phyloP scores from a whole-genome alignment of 2,113 vertebrate species.

The Catharus bicknelli region DNA sequence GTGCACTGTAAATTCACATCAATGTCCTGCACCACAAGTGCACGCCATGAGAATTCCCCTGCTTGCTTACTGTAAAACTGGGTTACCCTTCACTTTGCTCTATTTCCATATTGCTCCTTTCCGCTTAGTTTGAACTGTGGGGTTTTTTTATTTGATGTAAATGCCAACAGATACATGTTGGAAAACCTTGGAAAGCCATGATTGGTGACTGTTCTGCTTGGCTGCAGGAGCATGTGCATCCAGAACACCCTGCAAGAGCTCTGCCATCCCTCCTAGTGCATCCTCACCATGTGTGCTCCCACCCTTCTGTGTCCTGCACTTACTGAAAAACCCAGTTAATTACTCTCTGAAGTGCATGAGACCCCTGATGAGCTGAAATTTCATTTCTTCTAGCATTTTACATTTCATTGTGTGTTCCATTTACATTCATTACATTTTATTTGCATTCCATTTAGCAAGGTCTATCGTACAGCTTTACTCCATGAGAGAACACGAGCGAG shows the following conservation, averaged over 20 bases:
- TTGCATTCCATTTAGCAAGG: not conserved
- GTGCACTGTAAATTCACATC: not conserved
- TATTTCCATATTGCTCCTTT: not conserved
- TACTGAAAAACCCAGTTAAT: not conserved
- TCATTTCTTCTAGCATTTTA: not conserved
- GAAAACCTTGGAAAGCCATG: not conserved
- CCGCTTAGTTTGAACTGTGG: not conserved
- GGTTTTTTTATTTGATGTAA: not conserved
- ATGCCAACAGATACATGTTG: not conserved
- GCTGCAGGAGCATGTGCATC: not conserved
- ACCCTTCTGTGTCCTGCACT: not conserved
- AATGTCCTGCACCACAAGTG: not conserved
- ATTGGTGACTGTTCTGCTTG: not conserved
- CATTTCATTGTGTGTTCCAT: not conserved
- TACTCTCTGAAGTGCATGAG: not conserved
- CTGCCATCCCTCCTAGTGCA: not conserved
- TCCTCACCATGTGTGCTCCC: fast-evolving
- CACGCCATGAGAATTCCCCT: fast-evolving
- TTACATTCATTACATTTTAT: not conserved
- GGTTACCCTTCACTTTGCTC: not conserved
- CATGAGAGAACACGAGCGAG: fast-evolving
- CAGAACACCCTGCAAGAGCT: not conserved
- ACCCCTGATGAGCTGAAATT: not conserved
- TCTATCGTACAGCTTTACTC: not conserved
- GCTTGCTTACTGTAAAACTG: not conserved